A percentile compares a stretch with the other conserved stretches of the same genome.
Conservation (phyloP, 2,888 invertebrate genomes). For the Eledona agricola region DNA sequence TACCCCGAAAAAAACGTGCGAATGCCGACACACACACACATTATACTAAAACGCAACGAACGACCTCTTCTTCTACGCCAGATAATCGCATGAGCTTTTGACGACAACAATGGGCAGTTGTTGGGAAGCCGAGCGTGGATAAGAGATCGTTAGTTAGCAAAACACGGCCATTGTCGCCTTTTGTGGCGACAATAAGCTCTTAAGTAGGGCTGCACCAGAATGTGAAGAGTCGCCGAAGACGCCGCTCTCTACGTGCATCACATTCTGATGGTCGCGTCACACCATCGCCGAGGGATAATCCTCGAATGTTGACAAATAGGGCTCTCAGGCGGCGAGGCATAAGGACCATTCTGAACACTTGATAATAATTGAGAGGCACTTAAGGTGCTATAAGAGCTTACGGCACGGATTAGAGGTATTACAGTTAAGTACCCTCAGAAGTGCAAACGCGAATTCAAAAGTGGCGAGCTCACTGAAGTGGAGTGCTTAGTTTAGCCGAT, state of each 20-base stretch:
- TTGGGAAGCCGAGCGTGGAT: constrained; percentile 60
- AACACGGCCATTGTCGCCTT: constrained; percentile 63
- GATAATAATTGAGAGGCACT: constrained; percentile 59
- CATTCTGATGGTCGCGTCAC: constrained; percentile 29
- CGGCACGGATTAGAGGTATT: constrained; percentile 57
- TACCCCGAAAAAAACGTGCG: constrained; percentile 38
- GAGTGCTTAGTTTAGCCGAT: constrained; percentile 43
- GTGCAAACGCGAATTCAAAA: constrained; percentile 52
- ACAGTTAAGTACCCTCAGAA: constrained; percentile 57
- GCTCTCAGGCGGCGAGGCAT: constrained; percentile 27
- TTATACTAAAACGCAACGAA: no score
- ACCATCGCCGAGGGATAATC: constrained; percentile 47
- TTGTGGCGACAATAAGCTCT: constrained; percentile 59
- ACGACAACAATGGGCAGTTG: constrained; percentile 55
- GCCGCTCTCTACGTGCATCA: constrained; percentile 17
- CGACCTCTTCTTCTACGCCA: no score
- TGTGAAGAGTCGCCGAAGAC: constrained; percentile 14
- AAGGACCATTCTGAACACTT: constrained; percentile 45
- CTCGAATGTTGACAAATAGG: constrained; percentile 56
- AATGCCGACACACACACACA: constrained; percentile 53
- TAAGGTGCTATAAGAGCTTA: constrained; percentile 60
- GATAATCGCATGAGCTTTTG: constrained; percentile 59
- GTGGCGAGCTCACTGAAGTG: constrained; percentile 41
- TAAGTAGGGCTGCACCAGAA: constrained; percentile 54
- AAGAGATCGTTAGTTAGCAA: constrained; percentile 64